phyloP scores from a whole-genome alignment of 2,888 invertebrate genomes.

The Catocala fraxini region DNA sequence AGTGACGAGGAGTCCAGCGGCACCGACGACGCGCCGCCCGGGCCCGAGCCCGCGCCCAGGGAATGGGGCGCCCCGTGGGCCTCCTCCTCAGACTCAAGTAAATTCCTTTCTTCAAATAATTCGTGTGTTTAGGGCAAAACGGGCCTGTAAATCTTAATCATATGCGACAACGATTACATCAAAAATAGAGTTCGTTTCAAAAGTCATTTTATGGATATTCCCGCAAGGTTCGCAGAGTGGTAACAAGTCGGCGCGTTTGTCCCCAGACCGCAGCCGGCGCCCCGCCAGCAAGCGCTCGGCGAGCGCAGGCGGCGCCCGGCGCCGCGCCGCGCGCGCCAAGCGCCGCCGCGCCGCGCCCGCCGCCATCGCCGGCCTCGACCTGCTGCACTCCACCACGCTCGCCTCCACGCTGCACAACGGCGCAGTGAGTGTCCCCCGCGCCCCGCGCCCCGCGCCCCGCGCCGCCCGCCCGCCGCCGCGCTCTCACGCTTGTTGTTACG shows the following conservation, averaged over 20 bases:
- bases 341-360: slow-evolving; percentile 83
- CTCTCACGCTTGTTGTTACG: neutral
- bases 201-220: too few relatives aligned
- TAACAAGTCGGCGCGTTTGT: neutral
- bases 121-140: too few relatives aligned
- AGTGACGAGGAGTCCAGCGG: slow-evolving; percentile 83
- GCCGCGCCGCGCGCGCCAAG: slow-evolving; percentile 74
- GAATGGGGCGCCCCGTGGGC: slow-evolving; percentile 87
- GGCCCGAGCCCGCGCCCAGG: slow-evolving; percentile 81
- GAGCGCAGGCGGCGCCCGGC: slow-evolving; percentile 80
- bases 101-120: slow-evolving; percentile 42
- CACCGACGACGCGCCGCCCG: slow-evolving; percentile 82
- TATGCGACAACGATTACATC: too few relatives aligned
- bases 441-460: too few relatives aligned
- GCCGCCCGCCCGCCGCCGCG: neutral
- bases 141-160: too few relatives aligned
- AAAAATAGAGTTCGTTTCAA: too few relatives aligned
- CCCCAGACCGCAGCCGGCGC: slow-evolving; percentile 75
- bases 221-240: too few relatives aligned
- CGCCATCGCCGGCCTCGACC: slow-evolving; percentile 94
- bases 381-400: slow-evolving; percentile 95
- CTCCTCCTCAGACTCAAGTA: slow-evolving; percentile 80
- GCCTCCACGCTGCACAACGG: slow-evolving; percentile 94
- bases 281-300: slow-evolving; percentile 79
- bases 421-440: slow-evolving; percentile 65